A percentile compares a stretch with the other conserved stretches of the same genome.
These are phyloP conservation scores for Ricordea florida DNA, from an alignment of 92 coral and sea anemone species.

Conservation along the genomic window DNA sequence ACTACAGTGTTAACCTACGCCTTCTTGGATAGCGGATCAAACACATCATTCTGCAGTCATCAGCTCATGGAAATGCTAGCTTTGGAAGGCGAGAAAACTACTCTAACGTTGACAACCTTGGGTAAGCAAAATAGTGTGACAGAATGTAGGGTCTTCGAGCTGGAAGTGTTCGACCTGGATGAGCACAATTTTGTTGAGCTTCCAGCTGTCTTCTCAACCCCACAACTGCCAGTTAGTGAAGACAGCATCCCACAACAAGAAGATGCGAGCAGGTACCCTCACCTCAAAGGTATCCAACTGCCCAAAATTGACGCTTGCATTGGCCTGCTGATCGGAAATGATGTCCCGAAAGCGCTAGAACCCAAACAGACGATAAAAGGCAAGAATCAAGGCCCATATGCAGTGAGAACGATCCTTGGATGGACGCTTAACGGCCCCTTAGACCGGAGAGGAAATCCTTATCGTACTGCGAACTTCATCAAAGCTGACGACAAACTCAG, in stretches of 20 bases:
- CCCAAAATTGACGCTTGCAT: constrained; percentile 12
- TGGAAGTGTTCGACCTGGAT: constrained; percentile 27
- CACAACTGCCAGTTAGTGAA: constrained; percentile 11
- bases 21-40: constrained; percentile 33
- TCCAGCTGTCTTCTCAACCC: constrained; percentile 19
- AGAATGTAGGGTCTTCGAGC: not conserved
- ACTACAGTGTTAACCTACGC: constrained; percentile 5
- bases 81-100: constrained; percentile 6
- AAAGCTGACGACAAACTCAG: constrained; percentile 14
- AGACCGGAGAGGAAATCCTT: not conserved
- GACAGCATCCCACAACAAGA: constrained; percentile 24
- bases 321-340: constrained; percentile 50
- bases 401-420: constrained; percentile 23
- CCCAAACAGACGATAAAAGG: constrained; percentile 18
- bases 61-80: constrained; percentile 15
- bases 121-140: not conserved
- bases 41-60: constrained; percentile 18
- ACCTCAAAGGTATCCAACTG: constrained; percentile 3
- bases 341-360: constrained; percentile 26
- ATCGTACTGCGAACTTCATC: constrained; percentile 12
- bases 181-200: constrained; percentile 28
- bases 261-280: constrained; percentile 35
- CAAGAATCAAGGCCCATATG: constrained; percentile 24
- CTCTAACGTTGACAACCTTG: constrained; percentile 16
- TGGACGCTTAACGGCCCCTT: constrained; percentile 42